phyloP scores from a whole-genome alignment of 2,888 invertebrate genomes.

The Drosophila aldrichi region DNA sequence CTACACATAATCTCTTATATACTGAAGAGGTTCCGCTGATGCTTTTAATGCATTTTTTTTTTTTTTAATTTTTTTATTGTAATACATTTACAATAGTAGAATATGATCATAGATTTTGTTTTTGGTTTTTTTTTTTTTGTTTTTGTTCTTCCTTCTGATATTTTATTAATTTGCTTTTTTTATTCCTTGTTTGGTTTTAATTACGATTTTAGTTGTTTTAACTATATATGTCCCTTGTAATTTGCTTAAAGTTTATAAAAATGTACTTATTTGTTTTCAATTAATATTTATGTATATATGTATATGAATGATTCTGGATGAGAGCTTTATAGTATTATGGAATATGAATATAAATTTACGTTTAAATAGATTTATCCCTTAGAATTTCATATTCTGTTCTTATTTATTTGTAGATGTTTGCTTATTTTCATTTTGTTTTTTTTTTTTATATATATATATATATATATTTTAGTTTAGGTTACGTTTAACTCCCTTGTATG shows the following conservation, averaged over 20 bases:
- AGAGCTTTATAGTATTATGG: constrained; percentile 54
- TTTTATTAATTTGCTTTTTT: constrained; percentile 2
- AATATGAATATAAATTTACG: constrained; percentile 66
- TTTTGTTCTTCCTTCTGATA: constrained; percentile 11
- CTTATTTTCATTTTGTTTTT: neutral
- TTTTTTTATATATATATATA: constrained; percentile 32
- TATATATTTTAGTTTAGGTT: constrained; percentile 74
- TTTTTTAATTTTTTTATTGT: constrained; percentile 4
- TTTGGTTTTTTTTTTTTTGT: constrained; percentile 30
- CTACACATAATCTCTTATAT: constrained; percentile 23
- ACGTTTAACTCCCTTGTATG: constrained; percentile 85
- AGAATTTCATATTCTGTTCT: constrained; percentile 17
- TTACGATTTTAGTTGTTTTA: constrained; percentile 33
- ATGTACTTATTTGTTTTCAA: constrained; percentile 45
- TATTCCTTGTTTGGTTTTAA: constrained; percentile 27
- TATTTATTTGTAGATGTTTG: constrained; percentile 26
- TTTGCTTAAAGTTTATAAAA: constrained; percentile 67
- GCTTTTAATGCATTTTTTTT: constrained; percentile 29
- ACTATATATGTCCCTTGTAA: constrained; percentile 70
- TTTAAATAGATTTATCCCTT: constrained; percentile 63
- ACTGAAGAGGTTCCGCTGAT: constrained; percentile 51
- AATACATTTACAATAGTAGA: constrained; percentile 31
- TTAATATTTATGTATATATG: constrained; percentile 45
- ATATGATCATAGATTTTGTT: constrained; percentile 23
- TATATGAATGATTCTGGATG: constrained; percentile 45